Conservation (phyloP, 2,888 invertebrate species). For the Carcina quercana region DNA sequence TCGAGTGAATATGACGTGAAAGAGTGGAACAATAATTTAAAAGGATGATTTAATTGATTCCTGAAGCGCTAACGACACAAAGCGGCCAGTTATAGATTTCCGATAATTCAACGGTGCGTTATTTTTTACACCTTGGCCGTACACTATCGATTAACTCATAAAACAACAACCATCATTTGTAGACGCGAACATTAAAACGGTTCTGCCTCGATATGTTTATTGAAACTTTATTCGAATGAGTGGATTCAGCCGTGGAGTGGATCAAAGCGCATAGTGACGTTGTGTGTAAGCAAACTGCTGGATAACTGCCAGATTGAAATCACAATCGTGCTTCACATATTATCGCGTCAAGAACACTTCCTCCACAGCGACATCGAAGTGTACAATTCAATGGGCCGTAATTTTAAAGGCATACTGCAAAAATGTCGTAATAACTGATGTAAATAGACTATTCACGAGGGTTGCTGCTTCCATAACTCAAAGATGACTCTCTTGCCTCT, state of each 20-base stretch:
- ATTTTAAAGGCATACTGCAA: slow-evolving; percentile 2
- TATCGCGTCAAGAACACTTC: slow-evolving; percentile 11
- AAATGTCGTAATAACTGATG: no score
- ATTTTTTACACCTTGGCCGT: no score
- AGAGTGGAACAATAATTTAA: no score
- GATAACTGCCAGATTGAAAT: slow-evolving; percentile 12
- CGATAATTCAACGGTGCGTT: no score
- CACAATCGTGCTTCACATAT: slow-evolving; percentile 14
- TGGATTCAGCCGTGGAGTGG: slow-evolving; percentile 6
- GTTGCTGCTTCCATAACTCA: no score
- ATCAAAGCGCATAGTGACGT: slow-evolving; percentile 9
- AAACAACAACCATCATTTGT: not conserved
- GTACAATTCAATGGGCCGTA: slow-evolving; percentile 3
- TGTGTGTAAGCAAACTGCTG: slow-evolving; percentile 13
- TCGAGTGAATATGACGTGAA: no score
- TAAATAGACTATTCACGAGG: no score
- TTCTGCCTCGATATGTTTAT: slow-evolving; percentile 2
- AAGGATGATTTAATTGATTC: no score
- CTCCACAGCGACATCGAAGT: slow-evolving; percentile 15
- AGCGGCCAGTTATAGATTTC: no score
- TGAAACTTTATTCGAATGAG: slow-evolving; percentile 7
- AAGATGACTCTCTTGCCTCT: no score
- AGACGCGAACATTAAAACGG: not conserved
- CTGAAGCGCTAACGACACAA: no score
- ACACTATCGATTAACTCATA: slow-evolving; percentile 10